Evolutionary conservation across 2,797 vertebrate species (phyloP).

Genomic region (Poeciliopsis infans): DNA sequence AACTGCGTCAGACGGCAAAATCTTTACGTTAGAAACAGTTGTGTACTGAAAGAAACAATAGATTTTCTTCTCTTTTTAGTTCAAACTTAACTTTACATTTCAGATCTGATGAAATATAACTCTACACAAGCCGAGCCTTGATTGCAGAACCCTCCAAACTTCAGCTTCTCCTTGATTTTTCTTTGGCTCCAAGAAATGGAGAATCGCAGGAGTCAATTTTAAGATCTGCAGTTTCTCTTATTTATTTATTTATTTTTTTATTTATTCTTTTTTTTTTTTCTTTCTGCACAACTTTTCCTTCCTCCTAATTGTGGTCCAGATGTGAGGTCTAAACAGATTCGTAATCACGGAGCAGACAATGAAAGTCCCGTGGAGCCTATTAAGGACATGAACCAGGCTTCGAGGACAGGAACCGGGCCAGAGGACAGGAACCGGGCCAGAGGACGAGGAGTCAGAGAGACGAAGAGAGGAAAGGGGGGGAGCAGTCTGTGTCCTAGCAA

Average conservation of each 20-base stretch:
- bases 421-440: constrained; percentile 42
- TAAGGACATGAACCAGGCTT: constrained; percentile 46
- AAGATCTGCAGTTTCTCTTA: not conserved
- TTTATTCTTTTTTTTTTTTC: not conserved
- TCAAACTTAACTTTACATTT: not conserved
- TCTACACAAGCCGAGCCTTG: not conserved
- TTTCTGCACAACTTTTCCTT: not conserved
- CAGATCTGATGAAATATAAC: not conserved
- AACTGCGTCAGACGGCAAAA: not conserved
- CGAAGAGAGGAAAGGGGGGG: not conserved
- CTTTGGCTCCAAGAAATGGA: not conserved
- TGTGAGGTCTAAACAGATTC: constrained; percentile 3
- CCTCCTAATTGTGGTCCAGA: not conserved
- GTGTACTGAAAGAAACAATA: not conserved
- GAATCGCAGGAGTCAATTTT: constrained; percentile 9
- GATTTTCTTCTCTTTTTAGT: not conserved
- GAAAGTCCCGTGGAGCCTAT: constrained; percentile 25
- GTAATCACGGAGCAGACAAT: constrained; percentile 30
- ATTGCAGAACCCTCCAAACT: not conserved
- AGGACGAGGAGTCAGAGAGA: constrained; percentile 30
- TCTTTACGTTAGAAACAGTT: not conserved
- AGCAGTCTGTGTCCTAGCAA: constrained; percentile 30
- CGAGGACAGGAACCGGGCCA: constrained; percentile 40
- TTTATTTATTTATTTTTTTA: not conserved
- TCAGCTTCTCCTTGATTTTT: not conserved